phyloP scores from a whole-genome alignment of 92 coral and sea anemone species.

The Actinostola sp. region DNA sequence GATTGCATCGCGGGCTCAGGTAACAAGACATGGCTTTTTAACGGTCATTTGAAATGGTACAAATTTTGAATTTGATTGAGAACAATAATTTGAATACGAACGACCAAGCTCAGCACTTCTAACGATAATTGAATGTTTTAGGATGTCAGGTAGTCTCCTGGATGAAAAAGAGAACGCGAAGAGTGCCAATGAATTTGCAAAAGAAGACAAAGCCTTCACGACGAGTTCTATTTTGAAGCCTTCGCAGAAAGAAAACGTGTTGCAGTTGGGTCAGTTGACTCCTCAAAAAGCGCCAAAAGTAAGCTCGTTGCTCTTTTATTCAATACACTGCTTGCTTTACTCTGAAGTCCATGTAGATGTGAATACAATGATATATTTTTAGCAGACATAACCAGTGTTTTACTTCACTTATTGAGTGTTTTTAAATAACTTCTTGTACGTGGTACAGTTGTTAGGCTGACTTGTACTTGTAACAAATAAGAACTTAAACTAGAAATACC shows the following conservation, averaged over 20 bases:
- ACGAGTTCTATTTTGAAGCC: conserved; percentile 68
- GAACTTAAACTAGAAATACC: too few relatives aligned
- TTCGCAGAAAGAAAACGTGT: conserved; percentile 60
- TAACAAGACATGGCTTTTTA: conserved; percentile 56
- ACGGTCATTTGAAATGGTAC: conserved; percentile 88
- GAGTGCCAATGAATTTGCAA: conserved; percentile 34
- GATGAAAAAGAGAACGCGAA: conserved; percentile 72
- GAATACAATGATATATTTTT: too few relatives aligned
- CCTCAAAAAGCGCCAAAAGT: conserved; percentile 46
- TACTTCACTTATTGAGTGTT: too few relatives aligned
- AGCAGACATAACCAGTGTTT: too few relatives aligned
- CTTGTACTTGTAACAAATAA: too few relatives aligned
- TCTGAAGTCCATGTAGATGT: neutral
- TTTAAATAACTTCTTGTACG: too few relatives aligned
- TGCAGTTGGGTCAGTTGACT: conserved; percentile 22
- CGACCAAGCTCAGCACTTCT: neutral
- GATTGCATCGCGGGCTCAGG: conserved; percentile 68
- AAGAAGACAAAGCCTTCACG: conserved; percentile 30
- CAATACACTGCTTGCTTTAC: neutral
- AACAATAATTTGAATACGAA: conserved; percentile 39
- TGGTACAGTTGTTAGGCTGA: too few relatives aligned
- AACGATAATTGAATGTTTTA: conserved; percentile 46
- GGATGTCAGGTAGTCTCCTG: conserved; percentile 55
- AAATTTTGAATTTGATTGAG: conserved; percentile 62
- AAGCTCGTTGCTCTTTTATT: neutral